Conservation (phyloP, 2,888 invertebrate genomes). For the Pseudoips prasinana region DNA sequence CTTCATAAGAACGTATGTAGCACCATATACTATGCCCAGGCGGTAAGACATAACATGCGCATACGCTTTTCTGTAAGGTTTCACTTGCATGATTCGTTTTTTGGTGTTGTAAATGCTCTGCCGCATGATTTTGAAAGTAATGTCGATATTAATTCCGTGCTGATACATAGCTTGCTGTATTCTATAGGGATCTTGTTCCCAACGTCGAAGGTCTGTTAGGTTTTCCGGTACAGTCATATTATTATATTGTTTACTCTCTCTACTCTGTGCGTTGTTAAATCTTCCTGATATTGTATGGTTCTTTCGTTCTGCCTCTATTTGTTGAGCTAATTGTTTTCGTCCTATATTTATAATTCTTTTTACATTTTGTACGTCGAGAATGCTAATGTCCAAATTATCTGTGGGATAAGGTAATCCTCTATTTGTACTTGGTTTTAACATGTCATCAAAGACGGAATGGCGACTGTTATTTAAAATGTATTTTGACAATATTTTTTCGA, state of each 20-base stretch:
- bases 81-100: conserved; percentile 31
- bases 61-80: conserved; percentile 21
- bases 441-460: no score
- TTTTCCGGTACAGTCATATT: conserved; percentile 1
- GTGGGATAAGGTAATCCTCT: no score
- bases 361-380: no score
- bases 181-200: no score
- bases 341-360: no score
- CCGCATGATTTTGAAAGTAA: conserved; percentile 33
- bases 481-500: no score
- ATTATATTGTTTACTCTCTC: no score
- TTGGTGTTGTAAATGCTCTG: conserved; percentile 41
- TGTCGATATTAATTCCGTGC: conserved; percentile 7
- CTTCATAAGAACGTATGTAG: conserved; percentile 27
- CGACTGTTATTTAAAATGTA: no score
- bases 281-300: conserved; percentile 35
- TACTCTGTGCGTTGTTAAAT: background rate
- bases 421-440: no score
- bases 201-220: background rate
- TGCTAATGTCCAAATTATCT: no score
- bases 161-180: fast-evolving
- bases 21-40: conserved; percentile 37
- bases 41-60: conserved; percentile 16
- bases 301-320: conserved; percentile 12
- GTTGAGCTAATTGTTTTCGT: no score